Conservation (phyloP, 2,113 vertebrate species). For the Arothron firmamentum region DNA sequence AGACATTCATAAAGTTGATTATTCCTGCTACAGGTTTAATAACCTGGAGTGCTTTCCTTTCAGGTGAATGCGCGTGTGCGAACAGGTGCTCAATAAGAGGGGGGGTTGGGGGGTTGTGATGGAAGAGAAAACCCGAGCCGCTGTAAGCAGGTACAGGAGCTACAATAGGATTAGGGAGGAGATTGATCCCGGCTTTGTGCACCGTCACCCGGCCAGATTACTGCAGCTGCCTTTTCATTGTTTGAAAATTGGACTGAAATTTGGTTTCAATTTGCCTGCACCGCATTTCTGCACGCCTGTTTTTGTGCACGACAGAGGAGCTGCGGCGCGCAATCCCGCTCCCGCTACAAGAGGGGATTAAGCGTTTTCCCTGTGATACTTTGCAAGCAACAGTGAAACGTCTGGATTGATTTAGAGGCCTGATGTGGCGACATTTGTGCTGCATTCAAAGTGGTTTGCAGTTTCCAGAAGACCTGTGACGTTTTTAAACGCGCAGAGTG, state of each 20-base stretch:
- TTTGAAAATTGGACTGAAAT: constrained; percentile 64
- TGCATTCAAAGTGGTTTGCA: not conserved
- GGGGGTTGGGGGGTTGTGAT: constrained; percentile 45
- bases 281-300: constrained; percentile 41
- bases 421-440: constrained; percentile 7
- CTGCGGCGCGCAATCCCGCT: constrained; percentile 2
- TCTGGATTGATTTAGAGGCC: constrained; percentile 29
- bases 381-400: constrained; percentile 24
- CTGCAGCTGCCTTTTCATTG: constrained; percentile 51
- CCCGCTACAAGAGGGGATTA: constrained; percentile 45
- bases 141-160: constrained; percentile 64
- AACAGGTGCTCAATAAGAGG: constrained; percentile 68
- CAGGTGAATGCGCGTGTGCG: constrained; percentile 61
- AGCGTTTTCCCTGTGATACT: constrained; percentile 37
- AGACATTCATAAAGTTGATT: constrained; percentile 41
- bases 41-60: constrained; percentile 55
- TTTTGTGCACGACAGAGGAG: constrained; percentile 17
- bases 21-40: constrained; percentile 45
- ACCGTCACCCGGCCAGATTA: constrained; percentile 63
- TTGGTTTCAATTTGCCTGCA: constrained; percentile 61
- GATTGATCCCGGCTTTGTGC: constrained; percentile 67
- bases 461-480: constrained; percentile 5
- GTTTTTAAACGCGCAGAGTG: constrained; percentile 10
- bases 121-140: constrained; percentile 45
- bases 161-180: constrained; percentile 62